A percentile compares a stretch with the other conserved stretches of the same genome.
These are phyloP conservation scores for Enteromius radiatus DNA, from an alignment of 2,797 vertebrate genomes.

Conservation along the genomic window DNA sequence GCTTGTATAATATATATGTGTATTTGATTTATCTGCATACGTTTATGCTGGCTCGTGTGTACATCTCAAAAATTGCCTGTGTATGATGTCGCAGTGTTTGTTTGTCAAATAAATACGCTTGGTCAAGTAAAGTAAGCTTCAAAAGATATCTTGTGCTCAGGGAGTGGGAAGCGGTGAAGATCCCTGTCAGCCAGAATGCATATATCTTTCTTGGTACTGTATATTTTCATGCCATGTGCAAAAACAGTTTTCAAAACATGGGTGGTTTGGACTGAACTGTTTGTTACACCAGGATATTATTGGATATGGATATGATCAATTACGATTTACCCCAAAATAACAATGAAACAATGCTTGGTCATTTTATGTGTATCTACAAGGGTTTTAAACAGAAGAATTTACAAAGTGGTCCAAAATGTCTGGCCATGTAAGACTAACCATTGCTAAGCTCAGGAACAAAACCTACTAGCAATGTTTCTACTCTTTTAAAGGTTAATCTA, in stretches of 20 bases:
- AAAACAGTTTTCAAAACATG: not conserved
- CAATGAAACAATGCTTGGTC: not conserved
- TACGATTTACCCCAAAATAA: not conserved
- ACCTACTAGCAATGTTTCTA: constrained; percentile 23
- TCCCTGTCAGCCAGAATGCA: not conserved
- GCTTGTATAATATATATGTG: no score
- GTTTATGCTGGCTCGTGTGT: not conserved
- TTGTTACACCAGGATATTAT: not conserved
- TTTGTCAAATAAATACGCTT: not conserved
- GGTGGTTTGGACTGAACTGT: not conserved
- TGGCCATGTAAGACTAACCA: not conserved
- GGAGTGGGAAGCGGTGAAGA: not conserved
- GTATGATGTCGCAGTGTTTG: not conserved
- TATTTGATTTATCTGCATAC: no score
- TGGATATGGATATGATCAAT: not conserved
- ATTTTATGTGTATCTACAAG: not conserved
- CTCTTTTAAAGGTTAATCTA: constrained; percentile 54
- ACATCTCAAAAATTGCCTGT: not conserved
- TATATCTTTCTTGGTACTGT: no score
- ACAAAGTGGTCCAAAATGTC: not conserved
- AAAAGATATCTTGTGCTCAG: not conserved
- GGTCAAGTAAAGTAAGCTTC: not conserved
- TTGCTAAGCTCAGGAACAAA: not conserved
- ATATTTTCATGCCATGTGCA: no score
- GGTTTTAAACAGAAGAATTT: not conserved